Evolutionary conservation across 2,888 invertebrate genomes (phyloP).

Genomic region (Cyrtodaria siliqua): DNA sequence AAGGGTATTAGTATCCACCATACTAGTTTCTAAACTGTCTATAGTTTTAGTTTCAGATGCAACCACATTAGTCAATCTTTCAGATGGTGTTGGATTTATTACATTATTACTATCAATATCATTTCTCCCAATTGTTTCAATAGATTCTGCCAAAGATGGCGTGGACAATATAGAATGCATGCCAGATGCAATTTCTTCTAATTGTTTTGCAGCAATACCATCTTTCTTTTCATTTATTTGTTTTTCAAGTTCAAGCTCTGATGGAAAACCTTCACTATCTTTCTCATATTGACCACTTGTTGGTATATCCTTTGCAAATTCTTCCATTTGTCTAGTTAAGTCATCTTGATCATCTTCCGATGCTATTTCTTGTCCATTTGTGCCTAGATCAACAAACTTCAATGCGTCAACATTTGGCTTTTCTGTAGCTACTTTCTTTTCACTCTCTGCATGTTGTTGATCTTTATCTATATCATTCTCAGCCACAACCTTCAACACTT

Average conservation of each 20-base stretch:
- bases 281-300: slow-evolving; percentile 2
- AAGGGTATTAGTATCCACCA: not conserved
- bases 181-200: not conserved
- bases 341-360: too few relatives aligned
- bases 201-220: not conserved
- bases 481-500: slow-evolving; percentile 35
- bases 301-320: too few relatives aligned
- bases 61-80: not conserved
- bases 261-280: slow-evolving; percentile 2
- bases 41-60: not conserved
- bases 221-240: not conserved
- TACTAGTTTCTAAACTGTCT: not conserved
- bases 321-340: not conserved
- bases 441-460: not conserved
- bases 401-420: not conserved
- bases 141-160: not conserved
- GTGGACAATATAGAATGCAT: not conserved
- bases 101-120: not conserved
- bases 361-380: not conserved
- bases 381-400: not conserved
- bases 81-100: not conserved
- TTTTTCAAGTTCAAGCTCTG: not conserved
- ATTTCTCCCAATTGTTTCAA: not conserved
- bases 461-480: slow-evolving; percentile 2
- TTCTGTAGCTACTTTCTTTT: too few relatives aligned